Base-by-base conservation (phyloP, 2,113 vertebrate species). In the Ginglymostoma cirratum region DNA sequence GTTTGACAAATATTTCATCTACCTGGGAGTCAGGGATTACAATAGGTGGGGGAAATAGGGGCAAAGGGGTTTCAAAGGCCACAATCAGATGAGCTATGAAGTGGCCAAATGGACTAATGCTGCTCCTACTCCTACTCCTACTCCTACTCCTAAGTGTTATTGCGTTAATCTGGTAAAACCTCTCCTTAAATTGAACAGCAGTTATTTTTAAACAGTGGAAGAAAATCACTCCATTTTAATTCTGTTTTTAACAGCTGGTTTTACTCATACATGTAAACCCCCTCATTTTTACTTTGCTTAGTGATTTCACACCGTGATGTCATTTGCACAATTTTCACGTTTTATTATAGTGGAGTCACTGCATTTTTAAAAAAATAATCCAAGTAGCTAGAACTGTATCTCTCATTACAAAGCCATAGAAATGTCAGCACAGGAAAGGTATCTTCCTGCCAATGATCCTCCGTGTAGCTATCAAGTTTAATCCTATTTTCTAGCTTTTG, bases 401-500 rank as follows among this genome's bases (percentile, higher is more conserved):
- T 93, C 34, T 66, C 7, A 65, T 38, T 65, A 93, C 48, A 92
- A 34, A 1, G 34, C 17, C 27, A 61, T 34, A 65, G 14, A 30
- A 55, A 30, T 34, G 34, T 61, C 27, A 90, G 27, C 52, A 90
- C 7, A 55, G 55, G 61, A 23, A 93, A 38, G 34, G 21, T 17
- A 8, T 19, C 38, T 34, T 66, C 30, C 15, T 6, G 55, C 34
- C 89, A 66, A 92, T 23, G 65, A n/a, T 92, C 61, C 61, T 38
- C 55, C 34, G 34, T 93, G 38, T 17, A 93, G n/a, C 27, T 34
- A 19, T 93, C 61, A 21, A 42, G 48, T 66, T 5, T 66, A 93
- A 93, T 93, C 89, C n/a, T 7, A 93, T 93, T 93, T 93, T 10
- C 89, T 93, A 66, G 89, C 89, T 38, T 8, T n/a, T 23, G 34